Base-by-base conservation (phyloP, 1,140 invertebrate genomes). In the Papilio polyxenes region DNA sequence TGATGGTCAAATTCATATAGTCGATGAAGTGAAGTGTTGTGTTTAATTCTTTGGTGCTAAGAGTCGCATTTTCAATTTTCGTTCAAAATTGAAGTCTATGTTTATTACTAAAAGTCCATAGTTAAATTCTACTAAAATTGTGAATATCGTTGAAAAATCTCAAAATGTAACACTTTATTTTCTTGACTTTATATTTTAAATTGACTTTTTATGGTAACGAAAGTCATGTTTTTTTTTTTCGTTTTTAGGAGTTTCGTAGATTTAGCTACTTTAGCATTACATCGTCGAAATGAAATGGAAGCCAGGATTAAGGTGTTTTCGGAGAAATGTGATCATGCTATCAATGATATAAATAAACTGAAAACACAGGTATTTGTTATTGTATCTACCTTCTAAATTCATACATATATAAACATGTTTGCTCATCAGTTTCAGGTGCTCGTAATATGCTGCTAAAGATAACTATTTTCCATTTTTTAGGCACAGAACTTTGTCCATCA, bases 201-300 rank as follows among this genome's bases (percentile, higher is more conserved):
- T 31, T 13, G 62, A 20, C 17, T 65, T 65, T 3, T 17, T 59
- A 23, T 31, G 20, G 13, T 23, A 37, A 31, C 10, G 10, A 11
- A 44, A 9, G 11, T 65, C 59, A 78, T 59, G n/a, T 74, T 81
- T 76, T 48, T 74, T 81, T 76, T 48, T 37, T 76, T 78, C 79
- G 74, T 80, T 92, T 92, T 81, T 83, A 94, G 93, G 93, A 94
- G 93, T 90, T 94, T 90, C 76, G 85, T 94, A 51, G 90, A 94
- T 79, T 83, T 94, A n/a, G 90, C 91, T 48, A 92, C 90, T 13
- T 72, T 93, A 77, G 88, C 92, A 48, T 84, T 90, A 65, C 91
- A 93, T 78, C 87, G 92, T 15, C 88, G 90, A 37, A 88, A 89
- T 82, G 92, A 93, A 81, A 83, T 94, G 82, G 91, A 91, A 83